A percentile compares a stretch with the other conserved stretches of the same genome.
These are phyloP conservation scores for Rhabdomys pumilio DNA, from an alignment of 2,797 vertebrate genomes.

Conservation along the genomic window DNA sequence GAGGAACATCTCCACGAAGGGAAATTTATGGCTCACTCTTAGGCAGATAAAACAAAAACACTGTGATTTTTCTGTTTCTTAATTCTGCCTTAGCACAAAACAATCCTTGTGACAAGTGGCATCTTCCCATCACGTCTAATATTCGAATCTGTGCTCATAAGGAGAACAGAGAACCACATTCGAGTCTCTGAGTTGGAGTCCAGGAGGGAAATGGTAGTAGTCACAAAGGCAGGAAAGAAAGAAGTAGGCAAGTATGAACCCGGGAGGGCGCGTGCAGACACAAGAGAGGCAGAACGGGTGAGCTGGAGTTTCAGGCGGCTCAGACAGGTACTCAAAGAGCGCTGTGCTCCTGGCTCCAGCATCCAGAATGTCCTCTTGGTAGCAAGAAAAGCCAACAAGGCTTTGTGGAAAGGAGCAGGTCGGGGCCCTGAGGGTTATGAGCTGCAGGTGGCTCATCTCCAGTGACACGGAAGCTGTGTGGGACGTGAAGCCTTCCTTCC, in stretches of 20 bases:
- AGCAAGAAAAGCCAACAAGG: background rate
- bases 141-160: background rate
- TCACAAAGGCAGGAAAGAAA: background rate
- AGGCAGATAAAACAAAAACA: background rate
- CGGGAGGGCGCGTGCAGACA: background rate
- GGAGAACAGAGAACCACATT: background rate
- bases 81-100: background rate
- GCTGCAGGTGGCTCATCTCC: background rate
- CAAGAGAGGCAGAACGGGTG: background rate
- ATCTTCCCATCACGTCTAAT: background rate
- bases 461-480: fast-evolving
- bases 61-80: background rate
- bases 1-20: background rate
- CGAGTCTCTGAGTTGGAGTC: background rate
- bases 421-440: background rate
- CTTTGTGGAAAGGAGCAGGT: background rate
- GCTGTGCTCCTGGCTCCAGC: background rate
- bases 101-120: background rate
- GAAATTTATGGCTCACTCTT: background rate
- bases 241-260: background rate
- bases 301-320: background rate
- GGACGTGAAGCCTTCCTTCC: background rate
- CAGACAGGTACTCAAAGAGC: background rate
- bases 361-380: background rate
- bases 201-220: background rate